phyloP scores from a whole-genome alignment of 2,797 vertebrate genomes.

The Rhincodon typus region DNA sequence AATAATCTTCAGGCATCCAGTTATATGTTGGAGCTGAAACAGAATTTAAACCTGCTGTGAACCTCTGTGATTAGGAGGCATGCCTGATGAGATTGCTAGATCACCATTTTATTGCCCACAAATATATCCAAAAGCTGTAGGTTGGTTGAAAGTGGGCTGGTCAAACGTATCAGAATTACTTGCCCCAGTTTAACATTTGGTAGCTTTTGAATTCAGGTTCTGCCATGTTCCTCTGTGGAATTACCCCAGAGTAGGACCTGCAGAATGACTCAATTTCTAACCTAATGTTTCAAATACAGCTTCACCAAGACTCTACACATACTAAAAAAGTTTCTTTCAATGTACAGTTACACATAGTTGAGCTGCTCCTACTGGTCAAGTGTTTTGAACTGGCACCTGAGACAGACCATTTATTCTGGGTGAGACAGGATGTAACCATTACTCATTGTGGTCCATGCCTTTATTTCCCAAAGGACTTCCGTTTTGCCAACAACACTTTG shows the following conservation, averaged over 20 bases:
- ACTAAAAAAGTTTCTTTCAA: neutral
- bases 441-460: neutral
- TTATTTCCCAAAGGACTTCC: slow-evolving; percentile 6
- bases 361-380: neutral
- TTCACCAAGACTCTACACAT: neutral
- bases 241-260: too few species aligned
- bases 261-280: neutral
- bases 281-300: neutral
- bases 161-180: neutral
- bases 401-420: neutral
- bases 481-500: neutral
- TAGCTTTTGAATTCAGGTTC: too few species aligned
- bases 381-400: neutral
- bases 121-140: neutral
- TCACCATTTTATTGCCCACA: too few species aligned
- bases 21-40: neutral
- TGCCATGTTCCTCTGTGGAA: too few species aligned
- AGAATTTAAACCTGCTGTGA: neutral
- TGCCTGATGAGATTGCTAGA: neutral
- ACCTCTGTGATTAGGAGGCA: neutral
- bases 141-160: neutral
- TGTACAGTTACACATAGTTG: neutral
- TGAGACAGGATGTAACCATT: neutral
- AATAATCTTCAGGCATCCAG: neutral
- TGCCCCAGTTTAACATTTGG: neutral